These are phyloP conservation scores for Danaus chrysippus DNA, from an alignment of 2,888 invertebrate species.

Conservation along the genomic window DNA sequence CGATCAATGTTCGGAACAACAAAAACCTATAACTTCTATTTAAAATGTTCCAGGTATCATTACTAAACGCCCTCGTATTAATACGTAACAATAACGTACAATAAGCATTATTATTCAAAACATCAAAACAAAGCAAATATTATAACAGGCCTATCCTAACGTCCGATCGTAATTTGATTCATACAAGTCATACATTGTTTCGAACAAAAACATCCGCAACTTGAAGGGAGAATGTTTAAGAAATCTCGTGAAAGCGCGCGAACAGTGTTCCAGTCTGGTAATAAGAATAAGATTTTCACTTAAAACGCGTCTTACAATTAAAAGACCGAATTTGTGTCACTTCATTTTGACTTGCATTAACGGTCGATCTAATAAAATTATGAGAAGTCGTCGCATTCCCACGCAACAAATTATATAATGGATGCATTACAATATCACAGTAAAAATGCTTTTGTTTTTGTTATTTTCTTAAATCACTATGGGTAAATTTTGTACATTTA, in stretches of 20 bases:
- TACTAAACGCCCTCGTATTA: conserved; percentile 44
- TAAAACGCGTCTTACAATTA: conserved; percentile 25
- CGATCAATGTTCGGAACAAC: conserved; percentile 2
- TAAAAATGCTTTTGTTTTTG: conserved; percentile 22
- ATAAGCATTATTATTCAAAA: conserved; percentile 34
- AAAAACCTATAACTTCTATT: conserved; percentile 23
- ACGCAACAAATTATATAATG: conserved; percentile 54
- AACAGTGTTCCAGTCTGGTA: conserved; percentile 38
- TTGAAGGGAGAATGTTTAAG: conserved; percentile 34
- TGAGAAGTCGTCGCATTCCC: conserved; percentile 53
- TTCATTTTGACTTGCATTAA: conserved; percentile 23
- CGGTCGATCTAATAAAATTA: conserved; percentile 21
- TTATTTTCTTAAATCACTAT: conserved; percentile 12
- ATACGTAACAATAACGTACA: conserved; percentile 43
- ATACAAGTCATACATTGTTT: conserved; percentile 27
- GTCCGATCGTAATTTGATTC: not conserved
- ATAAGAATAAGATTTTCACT: conserved; percentile 26
- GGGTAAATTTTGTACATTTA: no score
- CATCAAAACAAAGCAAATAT: conserved; percentile 21
- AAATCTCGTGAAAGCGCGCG: conserved; percentile 56
- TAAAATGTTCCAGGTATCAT: conserved; percentile 43
- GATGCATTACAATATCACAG: conserved; percentile 41
- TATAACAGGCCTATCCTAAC: conserved; percentile 29
- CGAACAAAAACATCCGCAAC: conserved; percentile 30
- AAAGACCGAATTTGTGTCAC: conserved; percentile 27